phyloP scores from a whole-genome alignment of 2,797 vertebrate species.

The Cossypha dichroa region DNA sequence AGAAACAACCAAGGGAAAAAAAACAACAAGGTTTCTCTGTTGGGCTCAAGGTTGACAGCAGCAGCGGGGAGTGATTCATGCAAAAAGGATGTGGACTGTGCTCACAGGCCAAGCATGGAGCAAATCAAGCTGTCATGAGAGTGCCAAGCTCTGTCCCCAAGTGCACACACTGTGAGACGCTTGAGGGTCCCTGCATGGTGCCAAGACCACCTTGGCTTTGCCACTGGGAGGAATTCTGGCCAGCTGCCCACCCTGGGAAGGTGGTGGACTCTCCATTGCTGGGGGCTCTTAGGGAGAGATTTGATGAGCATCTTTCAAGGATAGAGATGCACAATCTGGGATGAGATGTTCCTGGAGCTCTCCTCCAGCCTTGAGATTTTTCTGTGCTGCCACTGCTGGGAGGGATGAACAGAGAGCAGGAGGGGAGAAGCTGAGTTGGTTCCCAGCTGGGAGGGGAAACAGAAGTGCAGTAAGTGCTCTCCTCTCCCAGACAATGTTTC shows the following conservation, averaged over 20 bases:
- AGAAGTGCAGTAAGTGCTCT: not conserved
- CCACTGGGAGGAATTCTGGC: not conserved
- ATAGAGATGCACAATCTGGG: not conserved
- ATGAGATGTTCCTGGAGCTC: not conserved
- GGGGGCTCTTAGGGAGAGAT: not conserved
- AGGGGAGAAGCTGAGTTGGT: not conserved
- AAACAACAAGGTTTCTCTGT: not conserved
- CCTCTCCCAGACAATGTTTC: not conserved
- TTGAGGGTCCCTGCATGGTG: fast-evolving
- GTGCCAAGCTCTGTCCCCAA: not conserved
- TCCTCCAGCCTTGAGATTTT: not conserved
- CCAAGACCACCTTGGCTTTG: not conserved
- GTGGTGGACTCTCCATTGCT: not conserved
- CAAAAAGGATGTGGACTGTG: not conserved
- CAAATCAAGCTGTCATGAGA: not conserved
- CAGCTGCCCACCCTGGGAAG: not conserved
- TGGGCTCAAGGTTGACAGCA: constrained; percentile 14
- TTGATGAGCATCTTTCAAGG: not conserved
- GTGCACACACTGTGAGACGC: not conserved
- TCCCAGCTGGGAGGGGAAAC: not conserved
- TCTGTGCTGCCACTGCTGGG: fast-evolving
- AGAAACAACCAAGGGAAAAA: not conserved
- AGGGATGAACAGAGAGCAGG: not conserved
- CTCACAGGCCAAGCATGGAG: not conserved
- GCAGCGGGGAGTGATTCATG: not conserved